Conservation (phyloP, 2,797 vertebrate species). For the Halcyon smyrnensis region DNA sequence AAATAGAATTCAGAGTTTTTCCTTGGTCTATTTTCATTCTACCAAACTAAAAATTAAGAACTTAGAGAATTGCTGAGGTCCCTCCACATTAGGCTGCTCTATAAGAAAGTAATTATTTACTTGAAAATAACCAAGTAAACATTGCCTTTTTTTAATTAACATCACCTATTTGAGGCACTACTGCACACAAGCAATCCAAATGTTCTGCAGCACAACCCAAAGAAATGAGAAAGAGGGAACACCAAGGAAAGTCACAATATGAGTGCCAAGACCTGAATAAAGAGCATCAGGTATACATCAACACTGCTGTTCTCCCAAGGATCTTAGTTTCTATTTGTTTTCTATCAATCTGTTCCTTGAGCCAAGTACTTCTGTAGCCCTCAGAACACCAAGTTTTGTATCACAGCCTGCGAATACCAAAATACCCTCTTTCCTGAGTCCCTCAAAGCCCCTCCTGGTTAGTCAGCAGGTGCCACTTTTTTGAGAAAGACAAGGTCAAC, state of each 20-base stretch:
- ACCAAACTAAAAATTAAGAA: constrained; percentile 12
- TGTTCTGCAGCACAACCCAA: neutral
- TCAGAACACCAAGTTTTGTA: neutral
- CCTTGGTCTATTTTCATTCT: neutral
- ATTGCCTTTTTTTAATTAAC: neutral
- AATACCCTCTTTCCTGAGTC: neutral
- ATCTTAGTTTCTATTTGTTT: neutral
- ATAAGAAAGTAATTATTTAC: neutral
- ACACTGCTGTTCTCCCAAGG: neutral
- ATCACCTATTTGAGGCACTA: neutral
- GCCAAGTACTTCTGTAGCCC: neutral
- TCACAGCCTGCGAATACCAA: neutral
- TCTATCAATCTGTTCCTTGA: neutral
- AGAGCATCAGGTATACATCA: neutral
- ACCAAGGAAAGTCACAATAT: neutral
- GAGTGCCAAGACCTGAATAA: neutral
- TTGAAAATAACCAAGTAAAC: neutral
- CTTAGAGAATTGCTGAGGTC: neutral
- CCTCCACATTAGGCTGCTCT: neutral
- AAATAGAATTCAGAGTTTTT: neutral
- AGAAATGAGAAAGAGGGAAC: neutral
- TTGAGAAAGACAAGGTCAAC: constrained; percentile 54
- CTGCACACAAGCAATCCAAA: neutral
- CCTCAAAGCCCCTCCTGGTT: neutral
- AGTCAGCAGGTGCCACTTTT: constrained; percentile 31